phyloP scores from a whole-genome alignment of 2,113 vertebrate species.

The Sapajus apella region DNA sequence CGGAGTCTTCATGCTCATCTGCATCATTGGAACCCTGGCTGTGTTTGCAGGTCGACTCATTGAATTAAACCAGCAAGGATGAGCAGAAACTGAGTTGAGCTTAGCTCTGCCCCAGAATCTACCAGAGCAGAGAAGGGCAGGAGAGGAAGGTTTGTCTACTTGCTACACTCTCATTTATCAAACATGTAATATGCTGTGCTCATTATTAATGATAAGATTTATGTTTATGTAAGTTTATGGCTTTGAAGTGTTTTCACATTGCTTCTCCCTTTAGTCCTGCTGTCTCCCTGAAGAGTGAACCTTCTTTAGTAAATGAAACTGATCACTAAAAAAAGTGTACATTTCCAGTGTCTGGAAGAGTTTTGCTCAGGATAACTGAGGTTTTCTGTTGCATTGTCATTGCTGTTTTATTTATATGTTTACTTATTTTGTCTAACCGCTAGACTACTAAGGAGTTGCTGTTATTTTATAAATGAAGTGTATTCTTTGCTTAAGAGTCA shows the following conservation, averaged over 20 bases:
- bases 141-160: not conserved
- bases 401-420: not conserved
- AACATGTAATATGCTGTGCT: not conserved
- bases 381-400: slow-evolving; percentile 18
- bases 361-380: not conserved
- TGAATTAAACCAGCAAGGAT: slow-evolving; percentile 93
- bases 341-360: not conserved
- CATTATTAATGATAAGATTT: not conserved
- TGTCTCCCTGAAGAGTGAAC: not conserved
- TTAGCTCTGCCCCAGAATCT: not conserved
- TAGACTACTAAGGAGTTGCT: not conserved
- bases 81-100: slow-evolving; percentile 70
- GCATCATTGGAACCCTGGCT: slow-evolving; percentile 94
- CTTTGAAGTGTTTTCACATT: not conserved
- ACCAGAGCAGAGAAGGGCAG: not conserved
- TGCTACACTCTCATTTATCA: not conserved
- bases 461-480: not conserved
- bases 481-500: slow-evolving; percentile 18
- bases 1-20: slow-evolving; percentile 96
- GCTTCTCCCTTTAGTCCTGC: not conserved
- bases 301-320: not conserved
- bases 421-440: not conserved
- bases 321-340: not conserved
- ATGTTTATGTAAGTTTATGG: not conserved
- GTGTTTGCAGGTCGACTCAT: slow-evolving; percentile 97